Evolutionary conservation across 2,797 vertebrate species (phyloP).

Genomic region (Hypotaenidia philippensis): DNA sequence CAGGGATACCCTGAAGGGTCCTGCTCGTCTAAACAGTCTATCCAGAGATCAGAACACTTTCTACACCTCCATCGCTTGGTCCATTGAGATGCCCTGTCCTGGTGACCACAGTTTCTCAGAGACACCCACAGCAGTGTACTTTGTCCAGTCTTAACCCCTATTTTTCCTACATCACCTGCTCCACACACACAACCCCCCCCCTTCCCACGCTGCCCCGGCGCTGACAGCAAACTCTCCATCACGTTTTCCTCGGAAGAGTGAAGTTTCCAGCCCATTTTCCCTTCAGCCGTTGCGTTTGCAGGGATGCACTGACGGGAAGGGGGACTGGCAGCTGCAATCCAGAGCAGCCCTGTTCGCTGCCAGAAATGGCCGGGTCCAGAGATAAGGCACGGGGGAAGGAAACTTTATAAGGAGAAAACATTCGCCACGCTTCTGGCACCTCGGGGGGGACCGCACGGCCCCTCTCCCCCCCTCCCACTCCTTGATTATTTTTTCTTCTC

Average conservation of each 20-base stretch:
- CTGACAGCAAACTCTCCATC: neutral
- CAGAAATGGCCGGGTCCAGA: neutral
- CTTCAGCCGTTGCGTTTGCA: accelerated
- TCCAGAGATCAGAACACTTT: too few relatives aligned
- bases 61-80: too few relatives aligned
- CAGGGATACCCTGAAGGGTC: too few relatives aligned
- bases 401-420: constrained; percentile 67
- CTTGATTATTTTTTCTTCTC: neutral
- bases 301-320: neutral
- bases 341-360: neutral
- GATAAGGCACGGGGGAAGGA: neutral
- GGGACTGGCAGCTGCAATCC: neutral
- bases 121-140: too few relatives aligned
- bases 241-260: neutral
- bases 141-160: too few relatives aligned
- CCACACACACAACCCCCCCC: too few relatives aligned
- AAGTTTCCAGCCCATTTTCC: neutral
- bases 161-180: neutral
- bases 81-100: too few relatives aligned
- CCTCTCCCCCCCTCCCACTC: neutral
- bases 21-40: too few relatives aligned
- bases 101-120: too few relatives aligned
- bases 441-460: neutral
- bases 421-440: neutral
- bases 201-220: accelerated